phyloP scores from a whole-genome alignment of 2,888 invertebrate genomes.

The Pyrrhosoma nymphula region DNA sequence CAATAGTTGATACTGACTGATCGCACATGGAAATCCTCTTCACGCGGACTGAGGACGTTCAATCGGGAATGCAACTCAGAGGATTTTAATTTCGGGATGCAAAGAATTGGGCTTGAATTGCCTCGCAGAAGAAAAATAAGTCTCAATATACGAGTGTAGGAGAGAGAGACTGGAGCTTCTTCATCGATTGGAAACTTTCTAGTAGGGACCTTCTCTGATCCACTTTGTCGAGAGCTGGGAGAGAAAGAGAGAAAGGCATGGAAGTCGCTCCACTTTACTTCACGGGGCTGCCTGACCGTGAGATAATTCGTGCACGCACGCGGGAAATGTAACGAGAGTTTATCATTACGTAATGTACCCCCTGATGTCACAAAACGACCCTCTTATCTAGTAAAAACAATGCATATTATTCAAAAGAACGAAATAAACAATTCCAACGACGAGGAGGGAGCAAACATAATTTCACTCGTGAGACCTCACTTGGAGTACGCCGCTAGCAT shows the following conservation, averaged over 20 bases:
- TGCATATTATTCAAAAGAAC: too few relatives aligned
- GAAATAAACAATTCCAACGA: too few relatives aligned
- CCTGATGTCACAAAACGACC: background rate
- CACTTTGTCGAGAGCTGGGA: background rate
- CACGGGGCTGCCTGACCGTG: background rate
- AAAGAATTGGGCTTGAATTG: background rate
- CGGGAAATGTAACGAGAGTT: background rate
- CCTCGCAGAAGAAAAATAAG: background rate
- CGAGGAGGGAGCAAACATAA: too few relatives aligned
- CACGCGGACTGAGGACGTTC: too few relatives aligned
- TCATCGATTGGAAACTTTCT: background rate
- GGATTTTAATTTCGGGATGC: background rate
- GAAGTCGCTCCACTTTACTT: background rate
- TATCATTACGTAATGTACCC: background rate
- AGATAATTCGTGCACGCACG: constrained; percentile 3
- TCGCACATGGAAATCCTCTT: too few relatives aligned
- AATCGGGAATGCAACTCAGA: too few relatives aligned
- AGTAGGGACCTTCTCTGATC: background rate
- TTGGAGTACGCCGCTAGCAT: too few relatives aligned
- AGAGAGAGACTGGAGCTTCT: background rate
- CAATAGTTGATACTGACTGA: too few relatives aligned
- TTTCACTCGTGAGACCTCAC: too few relatives aligned
- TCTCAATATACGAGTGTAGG: background rate
- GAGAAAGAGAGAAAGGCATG: constrained; percentile 7
- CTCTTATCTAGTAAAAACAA: too few relatives aligned